A percentile compares a stretch with the other conserved stretches of the same genome.
phyloP scores from a whole-genome alignment of 2,888 invertebrate genomes.

The Liopterus haemorrhoidalis region DNA sequence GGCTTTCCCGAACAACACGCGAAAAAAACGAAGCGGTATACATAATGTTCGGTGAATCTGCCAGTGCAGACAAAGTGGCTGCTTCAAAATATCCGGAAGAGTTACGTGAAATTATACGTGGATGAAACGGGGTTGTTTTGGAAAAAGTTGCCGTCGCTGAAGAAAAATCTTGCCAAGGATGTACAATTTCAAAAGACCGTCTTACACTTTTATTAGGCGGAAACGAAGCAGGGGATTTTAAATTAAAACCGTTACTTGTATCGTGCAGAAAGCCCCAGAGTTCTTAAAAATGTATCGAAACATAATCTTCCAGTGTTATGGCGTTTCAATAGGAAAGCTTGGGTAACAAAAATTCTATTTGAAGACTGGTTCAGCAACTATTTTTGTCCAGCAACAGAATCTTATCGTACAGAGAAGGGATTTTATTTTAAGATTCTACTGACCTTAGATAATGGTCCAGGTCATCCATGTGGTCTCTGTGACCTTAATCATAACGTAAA shows the following conservation, averaged over 20 bases:
- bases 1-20: no score
- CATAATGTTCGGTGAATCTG: not conserved
- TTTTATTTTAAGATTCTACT: conserved; percentile 14
- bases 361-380: conserved; percentile 15
- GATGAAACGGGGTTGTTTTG: conserved; percentile 28
- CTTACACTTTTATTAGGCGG: conserved; percentile 7
- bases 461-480: no score
- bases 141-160: conserved; percentile 27
- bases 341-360: conserved; percentile 13
- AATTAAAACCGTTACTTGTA: conserved; percentile 10
- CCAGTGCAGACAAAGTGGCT: not conserved
- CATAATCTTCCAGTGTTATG: conserved; percentile 8
- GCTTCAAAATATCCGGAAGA: not conserved
- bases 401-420: conserved; percentile 4
- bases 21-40: not conserved
- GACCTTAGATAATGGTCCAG: no score
- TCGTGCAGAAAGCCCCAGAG: not conserved
- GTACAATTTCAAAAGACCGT: conserved; percentile 7
- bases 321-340: conserved; percentile 11
- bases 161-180: conserved; percentile 26
- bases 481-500: no score
- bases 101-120: conserved; percentile 20
- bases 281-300: conserved; percentile 6
- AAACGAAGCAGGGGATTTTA: conserved; percentile 6
- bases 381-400: conserved; percentile 11